Base-by-base conservation (phyloP, 2,888 invertebrate species). In the Mayetiola destructor region DNA sequence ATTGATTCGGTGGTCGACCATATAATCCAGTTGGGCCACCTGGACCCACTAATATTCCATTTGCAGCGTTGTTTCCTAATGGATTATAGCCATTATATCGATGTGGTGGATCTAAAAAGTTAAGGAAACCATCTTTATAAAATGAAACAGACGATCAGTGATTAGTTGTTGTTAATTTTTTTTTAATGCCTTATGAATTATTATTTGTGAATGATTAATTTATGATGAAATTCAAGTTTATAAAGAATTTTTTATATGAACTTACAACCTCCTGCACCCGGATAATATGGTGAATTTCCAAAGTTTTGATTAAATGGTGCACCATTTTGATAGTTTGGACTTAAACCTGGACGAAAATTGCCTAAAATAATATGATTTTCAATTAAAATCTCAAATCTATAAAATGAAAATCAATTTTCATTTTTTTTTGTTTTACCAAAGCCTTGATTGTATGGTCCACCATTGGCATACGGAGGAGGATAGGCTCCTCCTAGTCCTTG, bases 21-120 rank as follows among this genome's bases (percentile, higher is more conserved):
- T 73, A 69, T 64, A 76, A 69, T 66, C 77, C 76, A 56, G 75
- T 78, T 60, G 77, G 76, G n/a, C 78, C 78, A 1, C 73, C 75
- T 1, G 78, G 77, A 1, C 78, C 79, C 1, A 68, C 67, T 6
- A 71, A 61, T 32, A 72, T 63, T 9, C 69, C 73, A 61, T 68
- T 69, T 10, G 63, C 62, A 0, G 66, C 63, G 59, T 58, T 63
- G 30, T 53, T 53, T 8, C 53, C 59, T 54, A 55, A 55, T 36
- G 35, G 35, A 23, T 36, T 36, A 23, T 23, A 35, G 12, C 32
- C 52, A 16, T 14, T 9, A 37, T 55, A 37, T 3, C 57, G 52
- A 57, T 57, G 52, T 23, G 53, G 53, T 32, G 29, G 29, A 53
- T 5, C 53, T 61, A 29, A 30, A 42, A 48, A 9, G 8, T 27